Evolutionary conservation across 1,140 invertebrate genomes (phyloP).

Genomic region (Ditylenchus dipsaci): DNA sequence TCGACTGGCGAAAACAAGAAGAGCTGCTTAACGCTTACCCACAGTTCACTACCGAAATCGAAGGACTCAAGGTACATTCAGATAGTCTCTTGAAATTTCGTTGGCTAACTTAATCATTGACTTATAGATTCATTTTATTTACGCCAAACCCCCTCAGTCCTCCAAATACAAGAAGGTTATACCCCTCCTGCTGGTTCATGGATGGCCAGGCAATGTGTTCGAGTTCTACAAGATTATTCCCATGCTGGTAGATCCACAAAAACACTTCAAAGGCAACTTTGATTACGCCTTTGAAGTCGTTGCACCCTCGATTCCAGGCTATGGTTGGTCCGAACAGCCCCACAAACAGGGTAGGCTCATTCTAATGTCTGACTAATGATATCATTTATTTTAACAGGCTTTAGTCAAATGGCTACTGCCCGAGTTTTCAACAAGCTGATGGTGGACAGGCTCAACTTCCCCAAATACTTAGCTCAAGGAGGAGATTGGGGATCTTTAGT

Average conservation of each 20-base stretch:
- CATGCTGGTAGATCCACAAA: constrained; percentile 64
- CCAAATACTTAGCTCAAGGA: constrained; percentile 76
- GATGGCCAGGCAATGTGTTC: constrained; percentile 72
- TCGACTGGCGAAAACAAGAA: constrained; percentile 29
- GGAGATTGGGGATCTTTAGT: constrained; percentile 68
- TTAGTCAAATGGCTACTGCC: constrained; percentile 60
- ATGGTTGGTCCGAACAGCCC: constrained; percentile 73
- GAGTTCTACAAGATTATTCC: constrained; percentile 80
- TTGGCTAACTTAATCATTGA: background rate
- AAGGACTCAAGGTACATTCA: constrained; percentile 17
- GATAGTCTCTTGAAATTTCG: background rate
- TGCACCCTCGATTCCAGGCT: constrained; percentile 75
- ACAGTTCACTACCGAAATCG: constrained; percentile 31
- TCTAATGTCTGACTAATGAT: background rate
- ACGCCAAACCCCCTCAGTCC: constrained; percentile 35
- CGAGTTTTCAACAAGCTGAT: constrained; percentile 77
- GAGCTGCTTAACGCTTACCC: constrained; percentile 17
- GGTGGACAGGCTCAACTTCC: constrained; percentile 73
- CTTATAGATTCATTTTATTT: constrained; percentile 48
- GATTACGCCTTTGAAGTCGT: constrained; percentile 75
- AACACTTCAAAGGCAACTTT: constrained; percentile 63
- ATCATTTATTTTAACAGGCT: constrained; percentile 8
- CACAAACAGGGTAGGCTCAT: constrained; percentile 58
- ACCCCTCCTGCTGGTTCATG: constrained; percentile 24
- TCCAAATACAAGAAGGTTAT: constrained; percentile 17